These are phyloP conservation scores for Xenops minutus DNA, from an alignment of 2,797 vertebrate species.

Conservation along the genomic window DNA sequence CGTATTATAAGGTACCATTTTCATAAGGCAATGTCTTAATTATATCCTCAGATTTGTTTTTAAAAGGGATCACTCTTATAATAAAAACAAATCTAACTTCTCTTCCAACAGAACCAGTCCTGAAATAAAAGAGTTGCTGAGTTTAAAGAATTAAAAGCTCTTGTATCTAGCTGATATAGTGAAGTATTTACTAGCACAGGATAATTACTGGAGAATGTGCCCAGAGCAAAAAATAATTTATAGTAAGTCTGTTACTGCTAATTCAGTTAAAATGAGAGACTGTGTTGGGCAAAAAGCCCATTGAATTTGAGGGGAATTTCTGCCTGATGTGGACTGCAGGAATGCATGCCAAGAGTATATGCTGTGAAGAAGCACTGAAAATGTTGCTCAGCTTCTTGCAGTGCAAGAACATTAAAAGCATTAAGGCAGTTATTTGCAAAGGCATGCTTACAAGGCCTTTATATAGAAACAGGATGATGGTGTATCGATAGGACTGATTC, in stretches of 20 bases:
- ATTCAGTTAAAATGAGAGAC: not conserved
- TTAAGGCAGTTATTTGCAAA: not conserved
- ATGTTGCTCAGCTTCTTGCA: not conserved
- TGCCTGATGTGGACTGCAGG: not conserved
- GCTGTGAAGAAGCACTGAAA: not conserved
- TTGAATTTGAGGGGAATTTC: not conserved
- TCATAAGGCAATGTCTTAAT: not conserved
- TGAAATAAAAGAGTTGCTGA: not conserved
- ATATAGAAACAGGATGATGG: not conserved
- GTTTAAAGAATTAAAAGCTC: not conserved
- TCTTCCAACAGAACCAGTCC: not conserved
- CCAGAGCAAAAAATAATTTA: constrained; percentile 1
- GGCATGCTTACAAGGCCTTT: not conserved
- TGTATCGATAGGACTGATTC: not conserved
- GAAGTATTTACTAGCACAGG: not conserved
- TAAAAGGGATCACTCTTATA: not conserved
- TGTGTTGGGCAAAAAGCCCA: not conserved
- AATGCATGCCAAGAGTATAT: not conserved
- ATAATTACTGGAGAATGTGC: constrained; percentile 1
- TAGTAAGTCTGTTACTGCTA: not conserved
- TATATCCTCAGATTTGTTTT: not conserved
- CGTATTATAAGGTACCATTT: not conserved
- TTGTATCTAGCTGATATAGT: not conserved
- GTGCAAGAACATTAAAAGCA: not conserved
- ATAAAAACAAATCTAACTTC: not conserved